Conservation (phyloP, 2,797 vertebrate species). For the Poeciliopsis infans region DNA sequence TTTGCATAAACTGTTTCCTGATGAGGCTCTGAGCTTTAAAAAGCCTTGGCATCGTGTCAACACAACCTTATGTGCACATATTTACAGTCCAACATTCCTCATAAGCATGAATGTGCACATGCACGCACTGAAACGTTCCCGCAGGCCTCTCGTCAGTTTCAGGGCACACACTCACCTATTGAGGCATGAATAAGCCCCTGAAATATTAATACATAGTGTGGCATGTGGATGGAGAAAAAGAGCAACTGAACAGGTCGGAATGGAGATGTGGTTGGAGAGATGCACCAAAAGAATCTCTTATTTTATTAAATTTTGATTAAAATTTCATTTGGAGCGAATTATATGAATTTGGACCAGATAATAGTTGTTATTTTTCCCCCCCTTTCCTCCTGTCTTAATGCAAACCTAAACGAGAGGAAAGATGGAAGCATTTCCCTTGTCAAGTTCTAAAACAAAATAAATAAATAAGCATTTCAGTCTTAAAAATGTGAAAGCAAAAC, state of each 20-base stretch:
- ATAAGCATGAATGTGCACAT: slow-evolving; percentile 16
- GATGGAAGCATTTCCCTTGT: neutral
- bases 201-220: slow-evolving; percentile 73
- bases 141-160: slow-evolving; percentile 56
- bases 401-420: neutral
- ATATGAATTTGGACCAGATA: neutral
- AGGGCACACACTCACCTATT: slow-evolving; percentile 56
- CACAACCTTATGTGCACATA: slow-evolving; percentile 18
- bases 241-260: slow-evolving; percentile 20
- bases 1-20: slow-evolving; percentile 7
- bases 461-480: neutral
- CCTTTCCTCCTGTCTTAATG: neutral
- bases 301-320: neutral
- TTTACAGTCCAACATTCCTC: slow-evolving; percentile 9
- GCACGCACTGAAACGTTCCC: slow-evolving; percentile 32
- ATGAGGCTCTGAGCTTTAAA: slow-evolving; percentile 9
- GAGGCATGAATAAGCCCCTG: slow-evolving; percentile 73
- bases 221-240: slow-evolving; percentile 20
- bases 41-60: slow-evolving; percentile 2
- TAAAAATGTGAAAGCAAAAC: neutral
- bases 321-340: neutral
- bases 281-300: neutral
- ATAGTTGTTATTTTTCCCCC: accelerated
- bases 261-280: slow-evolving; percentile 2
- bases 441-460: neutral